Evolutionary conservation across 2,113 vertebrate genomes (phyloP), one percentile per base, ranked within the genome.

Genomic region (Nanorana parkeri): DNA sequence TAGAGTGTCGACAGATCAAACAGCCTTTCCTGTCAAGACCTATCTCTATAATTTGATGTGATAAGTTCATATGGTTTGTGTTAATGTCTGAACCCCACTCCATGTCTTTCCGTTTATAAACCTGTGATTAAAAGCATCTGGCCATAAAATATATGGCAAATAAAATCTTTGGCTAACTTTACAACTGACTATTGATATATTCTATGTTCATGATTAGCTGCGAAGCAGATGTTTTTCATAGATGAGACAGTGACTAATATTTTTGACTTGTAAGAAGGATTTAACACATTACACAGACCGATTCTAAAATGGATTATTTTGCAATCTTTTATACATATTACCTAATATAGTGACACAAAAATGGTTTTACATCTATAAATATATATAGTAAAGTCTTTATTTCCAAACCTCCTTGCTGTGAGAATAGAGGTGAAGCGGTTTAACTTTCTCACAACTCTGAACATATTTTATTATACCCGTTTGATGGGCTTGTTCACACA

Each of bases 151-250:
- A 24, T 24, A 41, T 58, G 74, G 17, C 71, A 63, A 32, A 66
- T 65, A 65, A 36, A 77, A 77, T 17, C n/a, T 23, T 17, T 78
- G 47, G 51, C 47, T 26, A 28, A 19, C n/a, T 54, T 16, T 11
- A 15, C 47, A 56, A 23, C 55, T 78, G 41, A 56, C 55, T 23
- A 67, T 20, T 56, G 24, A 78, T 67, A 32, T 78, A 28, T 28
- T 20, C 17, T 13, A 41, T 77, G 23, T n/a, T 64, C 23, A 77
- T 64, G 36, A 67, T 68, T 78, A 32, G 41, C 76, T 17, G 19
- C n/a, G 32, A 78, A 56, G 54, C 77, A 78, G 64, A 68, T 78
- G 64, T 36, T 78, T 78, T 56, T 32, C 64, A 68, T 68, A 68
- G 47, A 58, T 36, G 36, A 68, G 77, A 36, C 64, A 36, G 16